These are phyloP conservation scores for Leiothrix lutea DNA, from an alignment of 2,113 vertebrate species.

Conservation along the genomic window DNA sequence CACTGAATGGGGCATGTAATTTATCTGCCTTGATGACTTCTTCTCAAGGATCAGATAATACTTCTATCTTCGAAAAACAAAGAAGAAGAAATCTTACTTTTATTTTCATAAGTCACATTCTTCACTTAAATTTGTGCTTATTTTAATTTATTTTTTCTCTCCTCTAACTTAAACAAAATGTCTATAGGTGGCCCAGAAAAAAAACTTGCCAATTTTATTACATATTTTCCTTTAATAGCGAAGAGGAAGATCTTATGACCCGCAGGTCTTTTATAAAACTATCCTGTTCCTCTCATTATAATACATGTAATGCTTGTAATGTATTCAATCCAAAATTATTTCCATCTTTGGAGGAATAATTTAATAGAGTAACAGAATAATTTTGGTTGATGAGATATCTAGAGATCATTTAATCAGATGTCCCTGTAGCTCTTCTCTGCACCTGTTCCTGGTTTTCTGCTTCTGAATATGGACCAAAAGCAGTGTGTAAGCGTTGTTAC, in stretches of 20 bases:
- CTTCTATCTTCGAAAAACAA: background rate
- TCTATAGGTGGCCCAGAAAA: background rate
- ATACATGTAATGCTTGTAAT: background rate
- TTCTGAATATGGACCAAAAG: background rate
- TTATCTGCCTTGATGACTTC: background rate
- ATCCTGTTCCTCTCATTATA: background rate
- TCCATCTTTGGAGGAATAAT: background rate
- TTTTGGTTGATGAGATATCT: background rate
- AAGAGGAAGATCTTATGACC: background rate
- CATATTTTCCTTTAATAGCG: background rate
- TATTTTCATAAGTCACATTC: background rate
- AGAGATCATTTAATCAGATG: background rate
- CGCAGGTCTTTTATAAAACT: background rate
- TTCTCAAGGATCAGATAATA: background rate
- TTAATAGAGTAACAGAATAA: background rate
- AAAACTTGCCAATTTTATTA: background rate
- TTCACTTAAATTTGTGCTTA: background rate
- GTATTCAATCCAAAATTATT: background rate
- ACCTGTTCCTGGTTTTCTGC: background rate
- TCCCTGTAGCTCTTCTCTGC: background rate
- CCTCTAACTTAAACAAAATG: background rate
- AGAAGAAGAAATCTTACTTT: background rate
- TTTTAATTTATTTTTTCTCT: background rate
- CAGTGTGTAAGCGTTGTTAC: background rate
- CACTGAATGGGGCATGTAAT: background rate